Conservation (phyloP, 2,797 vertebrate genomes). For the Nyctalus aviator region DNA sequence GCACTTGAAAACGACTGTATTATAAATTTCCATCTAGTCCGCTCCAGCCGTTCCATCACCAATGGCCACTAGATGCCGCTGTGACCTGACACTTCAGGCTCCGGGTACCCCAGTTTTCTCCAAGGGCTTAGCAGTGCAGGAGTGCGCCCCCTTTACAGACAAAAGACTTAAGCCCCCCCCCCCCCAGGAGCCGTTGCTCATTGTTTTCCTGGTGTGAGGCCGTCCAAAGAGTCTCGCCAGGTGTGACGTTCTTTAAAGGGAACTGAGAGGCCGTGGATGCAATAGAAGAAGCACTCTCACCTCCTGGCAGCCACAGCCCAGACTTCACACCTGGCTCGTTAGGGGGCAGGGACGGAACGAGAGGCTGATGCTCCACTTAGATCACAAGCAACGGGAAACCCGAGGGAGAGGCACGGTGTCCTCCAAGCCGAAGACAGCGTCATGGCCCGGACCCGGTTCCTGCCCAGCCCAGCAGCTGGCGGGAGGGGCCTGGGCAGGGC, state of each 20-base stretch:
- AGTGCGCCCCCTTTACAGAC: background rate
- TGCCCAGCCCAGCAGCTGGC: background rate
- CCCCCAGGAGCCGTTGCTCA: background rate
- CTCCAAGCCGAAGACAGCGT: background rate
- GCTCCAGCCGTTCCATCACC: background rate
- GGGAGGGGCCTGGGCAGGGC: no score
- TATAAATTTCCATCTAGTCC: background rate
- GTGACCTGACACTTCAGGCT: slow-evolving; percentile 72
- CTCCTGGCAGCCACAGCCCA: background rate
- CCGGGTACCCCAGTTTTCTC: background rate
- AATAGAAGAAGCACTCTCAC: background rate
- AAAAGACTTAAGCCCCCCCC: background rate
- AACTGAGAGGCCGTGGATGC: background rate
- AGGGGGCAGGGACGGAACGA: background rate
- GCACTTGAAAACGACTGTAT: background rate
- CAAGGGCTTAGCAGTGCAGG: background rate
- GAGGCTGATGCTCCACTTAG: background rate
- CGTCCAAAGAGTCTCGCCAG: background rate
- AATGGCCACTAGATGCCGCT: slow-evolving; percentile 86
- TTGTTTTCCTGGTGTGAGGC: background rate
- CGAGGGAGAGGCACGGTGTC: background rate
- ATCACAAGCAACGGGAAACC: background rate
- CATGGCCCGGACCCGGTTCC: fast-evolving
- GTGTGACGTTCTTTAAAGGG: background rate
- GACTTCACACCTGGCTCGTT: background rate